phyloP scores from a whole-genome alignment of 2,113 vertebrate genomes.

The Aegotheles bennettii region DNA sequence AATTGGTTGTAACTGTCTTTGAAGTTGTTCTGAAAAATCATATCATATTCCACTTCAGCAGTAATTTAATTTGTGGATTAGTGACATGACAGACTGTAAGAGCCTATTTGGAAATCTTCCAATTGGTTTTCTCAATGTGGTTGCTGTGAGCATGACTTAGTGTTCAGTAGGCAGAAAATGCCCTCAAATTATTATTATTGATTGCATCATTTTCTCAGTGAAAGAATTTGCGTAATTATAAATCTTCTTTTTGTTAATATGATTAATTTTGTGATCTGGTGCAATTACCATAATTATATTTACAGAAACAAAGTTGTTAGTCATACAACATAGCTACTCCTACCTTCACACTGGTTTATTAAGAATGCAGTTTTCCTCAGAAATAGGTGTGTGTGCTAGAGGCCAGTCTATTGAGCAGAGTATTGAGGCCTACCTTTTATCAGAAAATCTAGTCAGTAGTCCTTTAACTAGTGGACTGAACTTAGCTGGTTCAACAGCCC shows the following conservation, averaged over 20 bases:
- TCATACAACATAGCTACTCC: neutral
- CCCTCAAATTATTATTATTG: neutral
- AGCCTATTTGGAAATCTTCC: constrained; percentile 42
- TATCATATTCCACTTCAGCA: constrained; percentile 6
- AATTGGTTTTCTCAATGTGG: neutral
- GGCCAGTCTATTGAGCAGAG: neutral
- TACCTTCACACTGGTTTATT: neutral
- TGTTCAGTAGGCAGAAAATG: constrained; percentile 7
- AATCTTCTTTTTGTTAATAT: neutral
- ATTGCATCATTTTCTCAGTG: neutral
- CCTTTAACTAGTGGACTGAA: neutral
- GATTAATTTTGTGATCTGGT: neutral
- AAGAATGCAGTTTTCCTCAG: neutral
- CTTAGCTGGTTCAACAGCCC: neutral
- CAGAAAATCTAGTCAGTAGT: neutral
- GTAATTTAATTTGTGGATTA: constrained; percentile 44
- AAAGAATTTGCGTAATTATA: neutral
- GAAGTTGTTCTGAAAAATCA: constrained; percentile 48
- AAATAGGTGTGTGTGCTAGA: neutral
- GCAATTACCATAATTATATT: neutral
- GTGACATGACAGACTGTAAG: constrained; percentile 24
- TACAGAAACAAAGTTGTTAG: neutral
- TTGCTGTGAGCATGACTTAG: neutral
- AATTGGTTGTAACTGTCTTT: constrained; percentile 33
- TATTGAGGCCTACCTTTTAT: neutral